These are phyloP conservation scores for Parambassis ranga DNA, from an alignment of 2,797 vertebrate genomes.

Conservation along the genomic window DNA sequence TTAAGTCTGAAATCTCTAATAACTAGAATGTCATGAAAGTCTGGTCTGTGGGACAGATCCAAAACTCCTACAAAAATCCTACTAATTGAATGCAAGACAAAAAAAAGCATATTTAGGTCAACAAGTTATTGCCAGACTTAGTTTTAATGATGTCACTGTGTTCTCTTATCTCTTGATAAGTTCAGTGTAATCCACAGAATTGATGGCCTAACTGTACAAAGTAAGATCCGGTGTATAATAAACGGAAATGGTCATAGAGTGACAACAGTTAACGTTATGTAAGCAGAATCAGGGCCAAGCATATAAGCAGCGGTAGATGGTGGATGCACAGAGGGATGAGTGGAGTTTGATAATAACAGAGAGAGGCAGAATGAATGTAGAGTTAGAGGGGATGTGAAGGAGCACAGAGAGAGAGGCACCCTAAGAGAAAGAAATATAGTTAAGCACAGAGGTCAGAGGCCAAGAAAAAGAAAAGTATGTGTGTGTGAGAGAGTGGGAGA, in stretches of 20 bases:
- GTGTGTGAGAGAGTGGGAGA: conserved; percentile 59
- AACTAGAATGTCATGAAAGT: too few relatives aligned
- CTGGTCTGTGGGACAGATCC: too few relatives aligned
- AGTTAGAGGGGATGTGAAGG: conserved; percentile 20
- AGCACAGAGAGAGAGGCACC: conserved; percentile 19
- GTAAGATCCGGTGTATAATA: neutral
- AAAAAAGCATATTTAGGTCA: too few relatives aligned
- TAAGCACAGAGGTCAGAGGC: conserved; percentile 53
- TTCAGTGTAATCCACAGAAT: neutral
- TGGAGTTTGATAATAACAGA: conserved; percentile 45
- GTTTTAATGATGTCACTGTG: neutral
- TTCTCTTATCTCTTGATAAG: neutral
- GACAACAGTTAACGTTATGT: conserved; percentile 43
- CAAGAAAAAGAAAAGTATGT: conserved; percentile 50
- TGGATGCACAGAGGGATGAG: conserved; percentile 29
- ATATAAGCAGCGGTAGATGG: conserved; percentile 33
- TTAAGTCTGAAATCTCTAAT: too few relatives aligned
- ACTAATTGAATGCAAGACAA: too few relatives aligned
- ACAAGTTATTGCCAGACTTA: neutral
- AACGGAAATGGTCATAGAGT: neutral
- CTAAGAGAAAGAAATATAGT: conserved; percentile 29
- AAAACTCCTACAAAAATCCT: too few relatives aligned
- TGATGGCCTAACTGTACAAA: neutral
- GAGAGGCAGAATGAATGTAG: conserved; percentile 38
- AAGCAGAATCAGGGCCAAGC: conserved; percentile 47